Evolutionary conservation across 1,140 invertebrate species (phyloP).

Genomic region (Leguminivora glycinivorella): DNA sequence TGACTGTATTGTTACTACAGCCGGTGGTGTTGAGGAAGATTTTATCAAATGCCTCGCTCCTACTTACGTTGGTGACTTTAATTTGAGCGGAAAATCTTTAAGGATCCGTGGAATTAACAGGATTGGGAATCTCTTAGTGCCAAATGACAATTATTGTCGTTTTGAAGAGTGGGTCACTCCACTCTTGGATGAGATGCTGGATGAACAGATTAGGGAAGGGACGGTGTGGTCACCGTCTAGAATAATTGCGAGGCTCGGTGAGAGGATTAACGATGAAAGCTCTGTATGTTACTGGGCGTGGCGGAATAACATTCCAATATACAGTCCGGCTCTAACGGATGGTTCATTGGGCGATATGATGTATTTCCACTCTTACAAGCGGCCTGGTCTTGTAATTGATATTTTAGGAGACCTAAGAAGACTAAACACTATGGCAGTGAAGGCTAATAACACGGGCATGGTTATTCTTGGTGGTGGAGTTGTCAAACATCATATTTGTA

Average conservation of each 20-base stretch:
- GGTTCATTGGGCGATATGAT: slow-evolving; percentile 99
- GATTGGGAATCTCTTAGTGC: slow-evolving; percentile 98
- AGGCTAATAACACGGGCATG: slow-evolving; percentile 95
- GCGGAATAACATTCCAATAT: slow-evolving; percentile 98
- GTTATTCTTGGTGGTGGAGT: slow-evolving; percentile 98
- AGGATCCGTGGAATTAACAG: slow-evolving; percentile 96
- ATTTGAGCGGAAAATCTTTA: slow-evolving; percentile 87
- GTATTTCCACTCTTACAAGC: slow-evolving; percentile 97
- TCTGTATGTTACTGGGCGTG: slow-evolving; percentile 99
- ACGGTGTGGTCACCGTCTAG: slow-evolving; percentile 94
- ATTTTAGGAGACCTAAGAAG: slow-evolving; percentile 95
- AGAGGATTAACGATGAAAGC: slow-evolving; percentile 93
- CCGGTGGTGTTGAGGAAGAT: slow-evolving; percentile 99
- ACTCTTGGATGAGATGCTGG: slow-evolving; percentile 93
- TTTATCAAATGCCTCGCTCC: slow-evolving; percentile 98
- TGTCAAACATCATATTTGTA: slow-evolving; percentile 99
- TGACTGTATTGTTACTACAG: slow-evolving; percentile 98
- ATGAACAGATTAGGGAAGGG: slow-evolving; percentile 89
- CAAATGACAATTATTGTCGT: slow-evolving; percentile 98
- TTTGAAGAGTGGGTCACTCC: slow-evolving; percentile 99
- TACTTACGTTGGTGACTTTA: slow-evolving; percentile 95
- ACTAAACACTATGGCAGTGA: slow-evolving; percentile 97
- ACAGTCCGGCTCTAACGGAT: slow-evolving; percentile 98
- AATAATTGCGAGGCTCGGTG: slow-evolving; percentile 85
- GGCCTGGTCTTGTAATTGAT: slow-evolving; percentile 95